These are phyloP conservation scores for Lepus americanus DNA, from an alignment of 2,113 vertebrate genomes.

Conservation along the genomic window DNA sequence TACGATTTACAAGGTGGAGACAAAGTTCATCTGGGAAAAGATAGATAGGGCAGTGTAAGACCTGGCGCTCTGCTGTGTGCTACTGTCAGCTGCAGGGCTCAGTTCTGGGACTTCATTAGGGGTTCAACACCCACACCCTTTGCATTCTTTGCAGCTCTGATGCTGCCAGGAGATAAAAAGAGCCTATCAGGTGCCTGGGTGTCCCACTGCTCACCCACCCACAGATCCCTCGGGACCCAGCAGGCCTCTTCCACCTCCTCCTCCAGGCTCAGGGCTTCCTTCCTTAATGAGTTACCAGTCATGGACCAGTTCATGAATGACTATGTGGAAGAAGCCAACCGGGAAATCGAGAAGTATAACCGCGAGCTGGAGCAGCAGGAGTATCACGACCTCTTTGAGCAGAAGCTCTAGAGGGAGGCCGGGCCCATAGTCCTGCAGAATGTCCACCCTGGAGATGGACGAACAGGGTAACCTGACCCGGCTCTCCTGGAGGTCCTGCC, in stretches of 20 bases:
- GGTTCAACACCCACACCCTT: background rate
- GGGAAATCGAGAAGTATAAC: conserved; percentile 95
- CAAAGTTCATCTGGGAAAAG: background rate
- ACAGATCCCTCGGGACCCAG: background rate
- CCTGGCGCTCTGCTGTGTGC: background rate
- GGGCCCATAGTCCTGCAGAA: background rate
- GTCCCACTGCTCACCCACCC: background rate
- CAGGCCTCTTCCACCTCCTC: background rate
- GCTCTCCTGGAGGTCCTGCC: conserved; percentile 57
- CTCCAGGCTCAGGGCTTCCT: background rate
- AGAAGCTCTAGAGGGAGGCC: conserved; percentile 82
- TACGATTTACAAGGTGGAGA: background rate
- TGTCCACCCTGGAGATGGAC: conserved; percentile 11
- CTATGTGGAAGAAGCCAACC: conserved; percentile 94
- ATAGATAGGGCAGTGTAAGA: too few relatives aligned
- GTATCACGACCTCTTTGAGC: conserved; percentile 94
- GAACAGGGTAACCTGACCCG: background rate
- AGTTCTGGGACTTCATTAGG: background rate
- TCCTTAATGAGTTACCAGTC: conserved; percentile 92
- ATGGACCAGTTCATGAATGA: conserved; percentile 96
- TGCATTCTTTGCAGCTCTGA: background rate
- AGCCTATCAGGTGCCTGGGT: background rate
- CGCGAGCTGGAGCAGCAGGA: conserved; percentile 93
- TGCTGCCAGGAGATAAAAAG: background rate
- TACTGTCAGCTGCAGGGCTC: background rate